Percentiles rank a stretch among this genome's conserved stretches.
These are phyloP conservation scores for Merodon equestris DNA, from an alignment of 2,888 invertebrate species.

Conservation along the genomic window DNA sequence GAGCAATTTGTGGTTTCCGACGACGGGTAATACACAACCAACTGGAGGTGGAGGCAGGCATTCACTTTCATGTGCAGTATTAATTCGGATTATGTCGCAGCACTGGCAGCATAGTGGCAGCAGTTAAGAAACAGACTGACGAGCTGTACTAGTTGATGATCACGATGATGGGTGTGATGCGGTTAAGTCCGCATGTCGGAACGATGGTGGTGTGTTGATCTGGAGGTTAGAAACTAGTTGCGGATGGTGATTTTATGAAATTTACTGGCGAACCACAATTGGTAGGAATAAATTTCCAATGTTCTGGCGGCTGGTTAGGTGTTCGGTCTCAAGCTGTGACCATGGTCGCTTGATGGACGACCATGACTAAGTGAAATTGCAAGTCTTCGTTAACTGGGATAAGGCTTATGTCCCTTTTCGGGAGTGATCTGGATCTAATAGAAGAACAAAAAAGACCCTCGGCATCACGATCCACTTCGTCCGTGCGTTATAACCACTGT, in stretches of 20 bases:
- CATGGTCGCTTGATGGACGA: background rate
- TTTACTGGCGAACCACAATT: constrained; percentile 58
- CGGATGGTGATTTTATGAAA: constrained; percentile 58
- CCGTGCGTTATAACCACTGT: too few species aligned
- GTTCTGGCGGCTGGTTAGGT: too few species aligned
- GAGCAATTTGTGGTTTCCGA: background rate
- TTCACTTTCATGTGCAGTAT: constrained; percentile 57
- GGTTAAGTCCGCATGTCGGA: constrained; percentile 44
- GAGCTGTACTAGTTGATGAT: constrained; percentile 61
- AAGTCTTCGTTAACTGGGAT: too few species aligned
- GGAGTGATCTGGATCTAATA: too few species aligned
- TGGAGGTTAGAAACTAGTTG: constrained; percentile 61
- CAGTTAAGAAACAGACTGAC: constrained; percentile 40
- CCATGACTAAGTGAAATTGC: background rate
- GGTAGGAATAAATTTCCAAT: constrained; percentile 56
- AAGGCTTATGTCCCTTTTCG: too few species aligned
- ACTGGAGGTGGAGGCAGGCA: too few species aligned
- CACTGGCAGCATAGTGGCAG: too few species aligned
- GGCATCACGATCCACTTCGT: too few species aligned
- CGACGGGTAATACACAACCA: constrained; percentile 35
- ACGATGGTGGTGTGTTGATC: constrained; percentile 6
- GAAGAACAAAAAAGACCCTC: too few species aligned
- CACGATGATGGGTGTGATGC: constrained; percentile 58
- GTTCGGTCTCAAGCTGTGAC: background rate
- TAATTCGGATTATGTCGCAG: constrained; percentile 67